Evolutionary conservation across 2,888 invertebrate species (phyloP).

Genomic region (Andricus curvator): DNA sequence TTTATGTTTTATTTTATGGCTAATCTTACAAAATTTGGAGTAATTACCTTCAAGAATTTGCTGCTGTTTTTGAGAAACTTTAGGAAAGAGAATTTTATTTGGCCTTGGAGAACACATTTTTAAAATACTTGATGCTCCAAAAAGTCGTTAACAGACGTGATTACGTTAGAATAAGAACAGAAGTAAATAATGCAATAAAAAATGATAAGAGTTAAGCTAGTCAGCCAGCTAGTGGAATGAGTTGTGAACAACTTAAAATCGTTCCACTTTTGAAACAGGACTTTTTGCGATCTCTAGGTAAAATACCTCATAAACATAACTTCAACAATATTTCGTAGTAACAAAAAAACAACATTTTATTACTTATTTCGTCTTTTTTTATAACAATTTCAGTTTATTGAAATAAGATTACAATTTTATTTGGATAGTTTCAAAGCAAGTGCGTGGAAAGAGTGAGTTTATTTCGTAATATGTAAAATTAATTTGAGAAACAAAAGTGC

Average conservation of each 20-base stretch:
- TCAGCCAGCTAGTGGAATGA: neutral
- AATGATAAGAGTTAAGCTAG: neutral
- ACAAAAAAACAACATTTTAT: neutral
- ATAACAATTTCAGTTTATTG: neutral
- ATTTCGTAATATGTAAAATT: too few species aligned
- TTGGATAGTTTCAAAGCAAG: too few species aligned
- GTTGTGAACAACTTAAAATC: neutral
- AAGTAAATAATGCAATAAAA: conserved; percentile 3
- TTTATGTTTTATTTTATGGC: neutral
- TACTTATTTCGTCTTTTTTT: too few species aligned
- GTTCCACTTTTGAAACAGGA: neutral
- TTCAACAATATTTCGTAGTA: neutral
- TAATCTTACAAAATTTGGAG: neutral
- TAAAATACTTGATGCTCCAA: neutral
- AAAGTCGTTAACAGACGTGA: neutral
- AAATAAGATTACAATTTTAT: too few species aligned
- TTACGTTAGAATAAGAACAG: neutral
- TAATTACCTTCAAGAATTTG: neutral
- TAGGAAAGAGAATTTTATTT: neutral
- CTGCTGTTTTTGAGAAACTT: neutral
- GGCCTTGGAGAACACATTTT: neutral
- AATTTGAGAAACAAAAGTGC: too few species aligned
- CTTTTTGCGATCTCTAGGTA: neutral
- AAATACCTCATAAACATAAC: neutral
- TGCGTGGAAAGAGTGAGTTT: too few species aligned